Percentiles rank a stretch among this genome's conserved stretches.
Conservation (phyloP, 2,888 invertebrate genomes). For the Neoaliturus tenellus region DNA sequence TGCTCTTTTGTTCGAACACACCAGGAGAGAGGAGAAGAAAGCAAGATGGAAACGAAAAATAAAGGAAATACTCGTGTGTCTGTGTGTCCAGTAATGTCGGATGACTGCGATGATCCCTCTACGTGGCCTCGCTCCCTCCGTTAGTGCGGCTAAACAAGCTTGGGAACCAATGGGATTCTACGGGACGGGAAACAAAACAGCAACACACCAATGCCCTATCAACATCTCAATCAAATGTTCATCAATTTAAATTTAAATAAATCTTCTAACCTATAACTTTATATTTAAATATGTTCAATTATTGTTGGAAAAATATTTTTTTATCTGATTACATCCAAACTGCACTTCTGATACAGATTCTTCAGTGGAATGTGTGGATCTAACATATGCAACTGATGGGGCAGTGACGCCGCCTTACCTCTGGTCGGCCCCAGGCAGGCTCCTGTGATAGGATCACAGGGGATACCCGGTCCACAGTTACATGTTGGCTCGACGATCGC, state of each 20-base stretch:
- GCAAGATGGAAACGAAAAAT: constrained; percentile 45
- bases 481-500: not conserved
- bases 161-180: constrained; percentile 48
- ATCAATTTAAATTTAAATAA: not conserved
- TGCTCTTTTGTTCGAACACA: constrained; percentile 61
- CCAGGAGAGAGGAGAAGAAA: constrained; percentile 42
- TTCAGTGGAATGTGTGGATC: too few species aligned
- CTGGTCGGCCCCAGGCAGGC: constrained; percentile 88
- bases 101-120: constrained; percentile 36
- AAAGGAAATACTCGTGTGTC: constrained; percentile 1
- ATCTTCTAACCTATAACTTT: too few species aligned
- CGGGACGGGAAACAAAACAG: constrained; percentile 64
- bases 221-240: not conserved
- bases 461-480: constrained; percentile 86
- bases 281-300: too few species aligned
- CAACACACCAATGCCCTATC: constrained; percentile 65
- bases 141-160: constrained; percentile 54
- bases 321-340: too few species aligned
- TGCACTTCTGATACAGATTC: too few species aligned
- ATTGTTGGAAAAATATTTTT: too few species aligned
- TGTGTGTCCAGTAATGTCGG: not conserved
- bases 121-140: constrained; percentile 43
- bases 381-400: not conserved
- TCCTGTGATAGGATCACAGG: constrained; percentile 87
- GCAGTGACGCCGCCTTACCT: constrained; percentile 40